Evolutionary conservation across 2,113 vertebrate genomes (phyloP).

Genomic region (Megaceryle torquata): DNA sequence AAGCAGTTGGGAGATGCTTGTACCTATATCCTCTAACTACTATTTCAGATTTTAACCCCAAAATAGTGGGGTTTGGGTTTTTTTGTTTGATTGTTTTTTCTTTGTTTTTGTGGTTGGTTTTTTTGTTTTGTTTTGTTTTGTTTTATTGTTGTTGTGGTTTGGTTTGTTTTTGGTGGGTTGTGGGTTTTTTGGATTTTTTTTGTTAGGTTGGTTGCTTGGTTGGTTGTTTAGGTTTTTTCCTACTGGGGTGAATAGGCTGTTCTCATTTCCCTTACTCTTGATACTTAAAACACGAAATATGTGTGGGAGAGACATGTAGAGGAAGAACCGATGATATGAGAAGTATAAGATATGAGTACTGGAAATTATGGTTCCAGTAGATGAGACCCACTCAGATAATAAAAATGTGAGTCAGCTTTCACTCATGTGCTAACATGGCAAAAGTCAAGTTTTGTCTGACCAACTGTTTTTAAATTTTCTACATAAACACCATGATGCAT

Average conservation of each 20-base stretch:
- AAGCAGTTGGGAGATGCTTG: neutral
- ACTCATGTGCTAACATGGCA: constrained; percentile 11
- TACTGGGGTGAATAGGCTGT: neutral
- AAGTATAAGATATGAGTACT: neutral
- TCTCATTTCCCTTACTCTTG: neutral
- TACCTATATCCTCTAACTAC: neutral
- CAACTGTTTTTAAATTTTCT: constrained; percentile 47
- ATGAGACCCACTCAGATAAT: constrained; percentile 41
- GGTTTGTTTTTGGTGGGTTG: neutral
- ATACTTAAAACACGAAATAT: neutral
- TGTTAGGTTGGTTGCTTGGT: no score
- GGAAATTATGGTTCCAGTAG: constrained; percentile 42
- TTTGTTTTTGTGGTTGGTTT: no score
- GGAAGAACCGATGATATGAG: constrained; percentile 1
- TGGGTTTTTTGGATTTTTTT: no score
- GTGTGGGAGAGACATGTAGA: constrained; percentile 4
- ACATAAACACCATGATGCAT: constrained; percentile 53
- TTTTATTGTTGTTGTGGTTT: no score
- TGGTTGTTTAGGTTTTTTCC: neutral
- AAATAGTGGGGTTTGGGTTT: neutral
- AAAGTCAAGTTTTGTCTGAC: constrained; percentile 34
- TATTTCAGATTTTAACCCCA: neutral
- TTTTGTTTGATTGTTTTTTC: no score
- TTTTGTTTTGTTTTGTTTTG: no score
- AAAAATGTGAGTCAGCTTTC: constrained; percentile 53